phyloP scores from a whole-genome alignment of 2,888 invertebrate genomes.

The Amphimallon solstitiale region DNA sequence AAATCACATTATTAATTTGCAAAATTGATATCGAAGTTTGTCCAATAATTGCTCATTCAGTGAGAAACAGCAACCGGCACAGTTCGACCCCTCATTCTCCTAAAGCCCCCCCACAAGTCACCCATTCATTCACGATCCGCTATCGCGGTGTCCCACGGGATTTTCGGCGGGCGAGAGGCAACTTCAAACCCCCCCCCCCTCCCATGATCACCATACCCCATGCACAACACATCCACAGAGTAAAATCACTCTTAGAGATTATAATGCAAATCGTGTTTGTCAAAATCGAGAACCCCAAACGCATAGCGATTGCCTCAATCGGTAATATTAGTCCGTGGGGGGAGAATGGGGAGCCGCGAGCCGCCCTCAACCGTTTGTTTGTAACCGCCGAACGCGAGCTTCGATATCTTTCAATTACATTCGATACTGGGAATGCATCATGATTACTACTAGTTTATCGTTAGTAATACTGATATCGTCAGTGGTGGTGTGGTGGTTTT shows the following conservation, averaged over 20 bases:
- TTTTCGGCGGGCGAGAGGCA: not conserved
- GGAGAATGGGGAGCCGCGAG: conserved; percentile 4
- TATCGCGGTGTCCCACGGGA: conserved; percentile 38
- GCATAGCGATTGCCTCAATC: conserved; percentile 47
- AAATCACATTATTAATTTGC: conserved; percentile 39
- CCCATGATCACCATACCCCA: too few relatives aligned
- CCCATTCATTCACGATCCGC: not conserved
- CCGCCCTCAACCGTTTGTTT: not conserved
- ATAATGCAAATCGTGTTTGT: conserved; percentile 63
- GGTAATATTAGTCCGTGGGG: conserved; percentile 43
- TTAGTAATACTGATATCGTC: not conserved
- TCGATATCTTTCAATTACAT: conserved; percentile 37
- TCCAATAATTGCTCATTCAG: conserved; percentile 63
- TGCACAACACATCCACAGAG: too few relatives aligned
- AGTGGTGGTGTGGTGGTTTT: not conserved
- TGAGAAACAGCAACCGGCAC: conserved; percentile 54
- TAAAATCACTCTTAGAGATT: conserved; percentile 56
- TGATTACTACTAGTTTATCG: not conserved
- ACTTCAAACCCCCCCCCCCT: too few relatives aligned
- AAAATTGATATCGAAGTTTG: conserved; percentile 62
- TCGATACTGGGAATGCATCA: conserved; percentile 15
- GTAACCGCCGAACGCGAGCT: conserved; percentile 20
- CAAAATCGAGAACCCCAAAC: conserved; percentile 46
- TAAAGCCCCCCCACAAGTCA: too few relatives aligned
- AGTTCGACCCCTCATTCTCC: not conserved